A percentile compares a stretch with the other conserved stretches of the same genome.
Conservation (phyloP, 2,888 invertebrate species). For the Ophion obscuratus region DNA sequence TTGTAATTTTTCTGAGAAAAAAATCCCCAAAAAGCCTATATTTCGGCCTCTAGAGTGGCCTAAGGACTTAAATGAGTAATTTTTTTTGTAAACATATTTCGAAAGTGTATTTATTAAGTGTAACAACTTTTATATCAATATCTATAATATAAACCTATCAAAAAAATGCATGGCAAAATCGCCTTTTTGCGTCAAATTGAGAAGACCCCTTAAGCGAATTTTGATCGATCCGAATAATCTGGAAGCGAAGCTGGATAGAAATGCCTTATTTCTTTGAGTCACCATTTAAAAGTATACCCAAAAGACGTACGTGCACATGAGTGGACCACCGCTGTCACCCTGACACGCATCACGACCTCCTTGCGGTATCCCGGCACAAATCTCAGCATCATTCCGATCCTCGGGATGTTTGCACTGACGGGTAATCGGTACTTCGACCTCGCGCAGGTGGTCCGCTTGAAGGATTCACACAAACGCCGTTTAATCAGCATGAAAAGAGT, state of each 20-base stretch:
- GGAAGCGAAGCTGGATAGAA: neutral
- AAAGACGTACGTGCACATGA: slow-evolving; percentile 87
- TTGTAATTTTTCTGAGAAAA: no score
- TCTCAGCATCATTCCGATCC: slow-evolving; percentile 88
- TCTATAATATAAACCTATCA: no score
- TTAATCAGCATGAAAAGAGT: slow-evolving; percentile 25
- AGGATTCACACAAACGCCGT: slow-evolving; percentile 39
- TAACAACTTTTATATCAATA: no score
- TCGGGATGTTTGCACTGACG: slow-evolving; percentile 87
- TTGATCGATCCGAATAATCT: neutral
- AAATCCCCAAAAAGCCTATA: no score
- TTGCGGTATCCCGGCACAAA: slow-evolving; percentile 90
- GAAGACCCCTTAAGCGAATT: no score
- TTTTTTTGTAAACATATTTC: no score
- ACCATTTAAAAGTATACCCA: neutral
- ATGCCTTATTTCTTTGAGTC: neutral
- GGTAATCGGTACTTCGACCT: slow-evolving; percentile 91
- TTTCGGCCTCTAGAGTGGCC: no score
- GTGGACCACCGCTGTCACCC: slow-evolving; percentile 94
- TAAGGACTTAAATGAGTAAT: no score
- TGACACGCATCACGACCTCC: slow-evolving; percentile 95
- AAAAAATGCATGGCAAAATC: no score
- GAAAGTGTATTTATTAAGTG: no score
- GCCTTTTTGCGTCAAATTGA: no score
- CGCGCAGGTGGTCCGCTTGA: slow-evolving; percentile 92